Evolutionary conservation across 2,113 vertebrate genomes (phyloP), one percentile per base, ranked within the genome.

Genomic region (Cephalopholis sonnerati): DNA sequence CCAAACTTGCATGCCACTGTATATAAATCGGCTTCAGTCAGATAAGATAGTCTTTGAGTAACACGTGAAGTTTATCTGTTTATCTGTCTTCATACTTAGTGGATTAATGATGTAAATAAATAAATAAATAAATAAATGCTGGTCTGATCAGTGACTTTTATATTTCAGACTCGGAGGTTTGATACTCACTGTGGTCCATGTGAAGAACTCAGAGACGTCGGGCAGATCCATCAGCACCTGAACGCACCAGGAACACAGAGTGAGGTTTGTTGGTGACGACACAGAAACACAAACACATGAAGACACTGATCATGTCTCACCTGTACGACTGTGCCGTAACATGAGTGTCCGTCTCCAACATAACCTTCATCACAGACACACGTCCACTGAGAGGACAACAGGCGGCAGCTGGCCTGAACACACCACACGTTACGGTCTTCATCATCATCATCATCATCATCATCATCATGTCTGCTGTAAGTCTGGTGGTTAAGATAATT

Each of bases 311-410:
- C 7, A 24, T 4, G 24, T 24, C 7, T 83, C 65, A 99, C 98
- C 90, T 96, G 89, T 2, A 92, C 92, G n/a, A 96, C 88, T 0
- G 93, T 95, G 1, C 98, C 98, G 0, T 97, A 99, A 89, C 98
- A 99, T 7, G 90, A 66, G 0, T 57, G 88, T 2, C 98, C 97
- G 0, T 99, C 89, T 58, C 98, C 98, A 46, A 89, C 58, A 0
- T 96, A 98, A 5, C 95, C 96, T 0, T 93, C 80, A 18, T 90
- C 93, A 80, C 98, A 99, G 9, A 97, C 94, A 20, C 98, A 99
- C 11, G 91, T 82, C 97, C 97, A 98, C 81, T 79, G 11, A 5
- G 39, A 93, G 11, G 65, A 82, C 46, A 91, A 32, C 50, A 89
- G 82, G 15, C 2, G 85, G 24, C 94, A 94, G 75, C 76, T 93